Evolutionary conservation across 2,797 vertebrate species (phyloP).

Genomic region (Atherinosoma microstoma): DNA sequence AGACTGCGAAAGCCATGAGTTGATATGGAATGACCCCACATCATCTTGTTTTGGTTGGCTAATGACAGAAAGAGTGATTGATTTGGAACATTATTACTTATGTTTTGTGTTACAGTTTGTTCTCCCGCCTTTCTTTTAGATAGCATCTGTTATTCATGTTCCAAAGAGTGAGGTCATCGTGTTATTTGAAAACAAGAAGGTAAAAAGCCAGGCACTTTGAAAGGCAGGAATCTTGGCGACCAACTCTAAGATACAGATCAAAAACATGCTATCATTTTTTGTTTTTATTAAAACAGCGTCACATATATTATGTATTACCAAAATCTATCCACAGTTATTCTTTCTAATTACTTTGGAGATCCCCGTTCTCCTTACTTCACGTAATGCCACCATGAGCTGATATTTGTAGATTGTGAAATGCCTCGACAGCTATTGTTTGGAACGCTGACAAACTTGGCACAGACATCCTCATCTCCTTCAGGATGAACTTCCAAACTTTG

Average conservation of each 20-base stretch:
- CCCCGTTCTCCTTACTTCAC: slow-evolving; percentile 1
- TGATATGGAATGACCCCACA: background rate
- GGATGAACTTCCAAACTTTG: background rate
- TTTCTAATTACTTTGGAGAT: slow-evolving; percentile 23
- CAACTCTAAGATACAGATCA: slow-evolving; percentile 2
- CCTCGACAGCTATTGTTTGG: slow-evolving; percentile 1
- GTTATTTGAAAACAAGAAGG: background rate
- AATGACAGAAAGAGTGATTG: background rate
- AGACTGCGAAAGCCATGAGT: background rate
- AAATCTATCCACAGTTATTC: slow-evolving; percentile 13
- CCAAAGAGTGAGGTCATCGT: background rate
- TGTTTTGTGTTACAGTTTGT: background rate
- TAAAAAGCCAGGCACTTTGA: background rate
- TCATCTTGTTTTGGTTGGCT: background rate
- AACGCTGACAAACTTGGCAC: slow-evolving; percentile 1
- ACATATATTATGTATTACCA: background rate
- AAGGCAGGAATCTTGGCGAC: slow-evolving; percentile 7
- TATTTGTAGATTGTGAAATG: slow-evolving; percentile 15
- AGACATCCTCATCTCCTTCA: background rate
- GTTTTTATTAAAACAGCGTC: slow-evolving; percentile 11
- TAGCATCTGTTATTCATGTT: background rate
- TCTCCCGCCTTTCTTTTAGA: background rate
- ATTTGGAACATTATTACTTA: background rate
- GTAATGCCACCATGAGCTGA: background rate
- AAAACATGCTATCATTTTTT: slow-evolving; percentile 7